Percentiles rank a stretch among this genome's conserved stretches.
These are phyloP conservation scores for Choristoneura rosaceana DNA, from an alignment of 2,888 invertebrate species.

Conservation along the genomic window DNA sequence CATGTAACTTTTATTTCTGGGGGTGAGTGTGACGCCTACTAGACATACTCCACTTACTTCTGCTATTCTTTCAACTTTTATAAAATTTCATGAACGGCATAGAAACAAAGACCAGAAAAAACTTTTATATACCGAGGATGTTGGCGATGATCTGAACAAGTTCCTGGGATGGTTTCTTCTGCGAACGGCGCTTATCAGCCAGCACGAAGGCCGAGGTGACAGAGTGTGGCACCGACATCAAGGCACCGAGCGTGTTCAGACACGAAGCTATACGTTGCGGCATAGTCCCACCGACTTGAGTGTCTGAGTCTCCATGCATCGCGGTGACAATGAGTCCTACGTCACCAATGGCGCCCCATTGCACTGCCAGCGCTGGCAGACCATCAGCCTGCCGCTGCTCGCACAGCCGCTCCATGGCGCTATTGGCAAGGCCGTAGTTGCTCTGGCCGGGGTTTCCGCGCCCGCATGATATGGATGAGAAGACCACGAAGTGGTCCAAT, in stretches of 20 bases:
- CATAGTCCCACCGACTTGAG: slow-evolving; percentile 94
- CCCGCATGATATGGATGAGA: slow-evolving; percentile 98
- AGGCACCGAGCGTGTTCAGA: slow-evolving; percentile 93
- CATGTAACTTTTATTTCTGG: no score
- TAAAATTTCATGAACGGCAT: no score
- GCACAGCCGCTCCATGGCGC: no score
- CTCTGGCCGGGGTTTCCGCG: slow-evolving; percentile 98
- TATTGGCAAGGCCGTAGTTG: slow-evolving; percentile 84
- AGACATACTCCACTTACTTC: no score
- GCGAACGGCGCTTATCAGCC: slow-evolving; percentile 91
- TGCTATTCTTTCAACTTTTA: not conserved
- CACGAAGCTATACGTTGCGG: slow-evolving; percentile 98
- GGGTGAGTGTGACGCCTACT: no score
- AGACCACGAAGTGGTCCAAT: slow-evolving; percentile 96
- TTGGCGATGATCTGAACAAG: slow-evolving; percentile 93
- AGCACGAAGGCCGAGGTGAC: slow-evolving; percentile 94
- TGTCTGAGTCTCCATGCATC: slow-evolving; percentile 86
- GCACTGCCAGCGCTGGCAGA: slow-evolving; percentile 95
- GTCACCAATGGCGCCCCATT: slow-evolving; percentile 99
- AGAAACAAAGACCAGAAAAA: not conserved
- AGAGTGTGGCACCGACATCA: slow-evolving; percentile 95
- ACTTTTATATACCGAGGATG: slow-evolving; percentile 88
- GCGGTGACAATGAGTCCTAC: slow-evolving; percentile 96
- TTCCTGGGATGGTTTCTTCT: slow-evolving; percentile 80
- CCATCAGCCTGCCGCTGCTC: slow-evolving; percentile 82